A percentile compares a stretch with the other conserved stretches of the same genome.
These are phyloP conservation scores for Sander lucioperca DNA, from an alignment of 2,113 vertebrate genomes.

Conservation along the genomic window DNA sequence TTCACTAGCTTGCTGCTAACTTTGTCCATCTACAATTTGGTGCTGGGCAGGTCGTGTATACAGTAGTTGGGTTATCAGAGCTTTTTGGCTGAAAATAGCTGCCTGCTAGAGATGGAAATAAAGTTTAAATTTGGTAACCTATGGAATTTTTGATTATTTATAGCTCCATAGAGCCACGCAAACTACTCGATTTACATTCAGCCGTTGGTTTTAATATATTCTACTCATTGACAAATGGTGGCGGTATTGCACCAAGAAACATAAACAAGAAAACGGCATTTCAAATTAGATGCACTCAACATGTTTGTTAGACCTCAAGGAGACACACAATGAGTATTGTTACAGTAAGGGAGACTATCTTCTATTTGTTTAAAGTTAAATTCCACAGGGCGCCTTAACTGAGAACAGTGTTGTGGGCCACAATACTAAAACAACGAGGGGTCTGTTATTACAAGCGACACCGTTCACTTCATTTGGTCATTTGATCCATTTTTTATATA, in stretches of 20 bases:
- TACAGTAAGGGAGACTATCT: background rate
- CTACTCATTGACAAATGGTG: background rate
- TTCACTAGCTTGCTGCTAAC: background rate
- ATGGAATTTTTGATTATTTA: background rate
- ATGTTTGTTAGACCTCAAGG: background rate
- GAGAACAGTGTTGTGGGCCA: background rate
- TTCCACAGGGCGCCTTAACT: background rate
- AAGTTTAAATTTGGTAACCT: background rate
- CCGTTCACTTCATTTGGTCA: background rate
- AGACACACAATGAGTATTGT: background rate
- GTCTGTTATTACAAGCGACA: background rate
- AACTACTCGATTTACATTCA: background rate
- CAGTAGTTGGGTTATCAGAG: background rate
- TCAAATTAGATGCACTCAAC: background rate
- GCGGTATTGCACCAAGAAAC: too few species aligned
- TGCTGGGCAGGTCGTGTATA: background rate
- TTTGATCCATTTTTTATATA: background rate
- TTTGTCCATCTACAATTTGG: background rate
- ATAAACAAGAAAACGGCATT: background rate
- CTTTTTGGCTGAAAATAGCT: background rate
- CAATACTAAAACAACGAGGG: background rate
- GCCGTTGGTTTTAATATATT: background rate
- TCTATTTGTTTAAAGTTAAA: too few species aligned
- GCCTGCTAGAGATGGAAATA: background rate
- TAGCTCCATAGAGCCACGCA: background rate